Base-by-base conservation (phyloP, 2,888 invertebrate species). In the Hydrotaea diabolus region DNA sequence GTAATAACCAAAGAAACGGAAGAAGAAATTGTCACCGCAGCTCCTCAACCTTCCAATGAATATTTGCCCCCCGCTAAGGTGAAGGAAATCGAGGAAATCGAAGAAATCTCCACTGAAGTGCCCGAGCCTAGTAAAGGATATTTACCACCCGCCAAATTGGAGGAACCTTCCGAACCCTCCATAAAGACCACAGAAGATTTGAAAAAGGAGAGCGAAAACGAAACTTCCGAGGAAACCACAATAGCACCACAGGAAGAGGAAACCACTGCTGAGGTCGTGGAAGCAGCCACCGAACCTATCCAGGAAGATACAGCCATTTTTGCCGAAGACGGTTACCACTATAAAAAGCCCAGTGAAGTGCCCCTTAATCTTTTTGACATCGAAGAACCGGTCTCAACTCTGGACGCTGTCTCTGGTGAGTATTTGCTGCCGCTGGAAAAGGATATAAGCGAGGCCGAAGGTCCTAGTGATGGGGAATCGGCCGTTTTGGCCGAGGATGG, bases 291-390 rank as follows among this genome's bases (percentile, higher is more conserved):
- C 13, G 74, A 62, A 26, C 19, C 46, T 2, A 39, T 23, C 8
- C 71, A 53, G 0, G 77, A 85, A 77, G 87, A 89, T 13, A 86
- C 87, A 0, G 89, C 87, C 0, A 81, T 89, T 36, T 77, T 91
- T 15, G 86, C 88, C 17, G 85, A 83, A 13, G 91, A 90, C 80
- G 91, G 91, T 72, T 90, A 90, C 36, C 91, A 90, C 72, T 90
- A 90, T 59, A 89, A 90, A 75, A 88, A 88, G 79, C 90, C 90
- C 4, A 75, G 43, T 3, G 78, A 69, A 15, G 39, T 66, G 62
- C 64, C 81, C 17, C 23, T 77, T 11, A 36, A 77, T 13, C 17
- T 82, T 19, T 31, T 76, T 1, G 15, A 2, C 46, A 13, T 19
- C 19, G 17, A 46, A 23, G 21, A 21, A 4, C 36, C 66, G 3